Evolutionary conservation across 2,113 vertebrate species (phyloP).

Genomic region (Trachemys scripta): DNA sequence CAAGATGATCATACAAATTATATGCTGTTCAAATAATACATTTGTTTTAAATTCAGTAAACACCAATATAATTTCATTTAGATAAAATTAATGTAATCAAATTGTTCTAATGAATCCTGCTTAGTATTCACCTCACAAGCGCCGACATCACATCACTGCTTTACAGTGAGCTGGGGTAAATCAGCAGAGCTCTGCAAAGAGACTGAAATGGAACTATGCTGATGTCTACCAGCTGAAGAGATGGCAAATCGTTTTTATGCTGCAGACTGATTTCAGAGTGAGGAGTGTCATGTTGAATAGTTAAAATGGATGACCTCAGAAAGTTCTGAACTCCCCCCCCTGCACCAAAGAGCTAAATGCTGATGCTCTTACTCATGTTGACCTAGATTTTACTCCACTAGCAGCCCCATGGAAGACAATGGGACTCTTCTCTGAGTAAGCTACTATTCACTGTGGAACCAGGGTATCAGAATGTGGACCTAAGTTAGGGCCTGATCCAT

Average conservation of each 20-base stretch:
- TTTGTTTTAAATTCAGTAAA: neutral
- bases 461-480: neutral
- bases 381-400: neutral
- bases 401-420: neutral
- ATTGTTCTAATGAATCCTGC: neutral
- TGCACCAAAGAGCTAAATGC: neutral
- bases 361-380: neutral
- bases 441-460: neutral
- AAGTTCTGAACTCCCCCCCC: neutral
- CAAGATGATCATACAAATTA: neutral
- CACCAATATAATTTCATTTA: neutral
- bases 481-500: neutral
- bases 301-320: neutral
- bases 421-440: neutral
- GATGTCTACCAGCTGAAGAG: neutral
- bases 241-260: neutral
- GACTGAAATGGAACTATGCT: rapidly evolving
- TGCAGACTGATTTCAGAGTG: neutral
- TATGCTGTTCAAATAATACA: neutral
- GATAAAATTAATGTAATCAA: neutral
- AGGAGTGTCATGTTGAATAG: neutral
- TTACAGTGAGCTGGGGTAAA: no score
- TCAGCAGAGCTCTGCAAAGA: rapidly evolving
- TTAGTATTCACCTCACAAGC: neutral
- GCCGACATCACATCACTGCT: neutral